Evolutionary conservation across 2,797 vertebrate species (phyloP), one percentile per base, ranked within the genome.

Genomic region (Trachops cirrhosus): DNA sequence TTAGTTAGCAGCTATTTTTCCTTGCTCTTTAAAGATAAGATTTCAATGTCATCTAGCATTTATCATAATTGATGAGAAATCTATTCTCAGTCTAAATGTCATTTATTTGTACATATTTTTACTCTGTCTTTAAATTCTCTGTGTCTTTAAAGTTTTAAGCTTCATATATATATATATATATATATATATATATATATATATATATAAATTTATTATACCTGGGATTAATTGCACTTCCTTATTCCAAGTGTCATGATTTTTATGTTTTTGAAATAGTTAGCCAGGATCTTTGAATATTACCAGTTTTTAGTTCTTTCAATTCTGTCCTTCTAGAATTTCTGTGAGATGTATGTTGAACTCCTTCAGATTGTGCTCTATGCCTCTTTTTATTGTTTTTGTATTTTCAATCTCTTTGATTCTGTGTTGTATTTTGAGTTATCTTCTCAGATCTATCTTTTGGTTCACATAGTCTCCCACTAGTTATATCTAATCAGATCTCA

Each of bases 1-100:
- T 96, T 84, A 93, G n/a, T 79, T 79, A 74, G 32, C 52, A 95
- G 5, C 5, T 83, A 73, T 84, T 26, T 93, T 94, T 59, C 87
- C 21, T 91, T 91, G 5, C 14, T 90, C 50, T 54, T 90, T 77
- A 78, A 93, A 54, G 9, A 29, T 71, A 59, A 73, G 71, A 87
- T 71, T 87, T 48, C 32, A 67, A 34, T 85, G 29, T 29, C 57
- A 12, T 59, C 57, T 59, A 59, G 26, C 57, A 59, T 59, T 50
- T 83, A 41, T 82, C 22, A 79, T 75, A 93, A 82, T 68, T 88
- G 6, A 19, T 95, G 18, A 73, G 24, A 67, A 85, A 68, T 68
- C 18, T 52, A 32, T 67, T 68, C 18, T 83, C 12, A 52, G 74
- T 46, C 48, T 91, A 92, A 94, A 86, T 86, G 32, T n/a, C 37